Percentiles rank a stretch among this genome's conserved stretches.
Conservation (phyloP, 2,888 invertebrate genomes). For the Cantharis rufa region DNA sequence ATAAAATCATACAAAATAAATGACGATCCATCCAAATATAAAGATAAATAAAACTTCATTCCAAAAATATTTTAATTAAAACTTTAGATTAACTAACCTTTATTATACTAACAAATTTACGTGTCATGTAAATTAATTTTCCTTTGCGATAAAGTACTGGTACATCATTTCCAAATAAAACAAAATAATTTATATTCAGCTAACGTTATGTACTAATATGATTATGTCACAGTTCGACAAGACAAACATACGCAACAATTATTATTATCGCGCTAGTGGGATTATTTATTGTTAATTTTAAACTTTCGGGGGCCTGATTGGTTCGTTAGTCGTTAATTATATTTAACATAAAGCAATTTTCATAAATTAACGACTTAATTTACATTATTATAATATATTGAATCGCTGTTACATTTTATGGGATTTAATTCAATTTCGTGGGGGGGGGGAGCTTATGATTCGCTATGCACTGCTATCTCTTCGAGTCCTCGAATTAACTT, state of each 20-base stretch:
- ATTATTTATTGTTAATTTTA: conserved; percentile 18
- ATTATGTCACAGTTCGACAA: conserved; percentile 11
- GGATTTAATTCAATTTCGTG: background rate
- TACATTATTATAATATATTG: background rate
- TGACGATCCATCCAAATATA: background rate
- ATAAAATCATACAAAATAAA: background rate
- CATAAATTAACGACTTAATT: background rate
- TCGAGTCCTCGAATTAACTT: too few relatives aligned
- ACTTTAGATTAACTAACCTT: background rate
- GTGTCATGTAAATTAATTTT: conserved; percentile 4
- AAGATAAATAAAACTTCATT: background rate
- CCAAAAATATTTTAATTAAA: background rate
- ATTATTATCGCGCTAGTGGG: conserved; percentile 3
- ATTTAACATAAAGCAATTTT: conserved; percentile 5
- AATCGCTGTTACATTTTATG: background rate
- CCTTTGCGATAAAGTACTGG: background rate
- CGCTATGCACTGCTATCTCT: background rate
- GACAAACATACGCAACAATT: conserved; percentile 6
- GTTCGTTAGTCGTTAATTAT: conserved; percentile 12
- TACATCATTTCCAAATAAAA: conserved; percentile 7
- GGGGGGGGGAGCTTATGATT: background rate
- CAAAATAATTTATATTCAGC: conserved; percentile 13
- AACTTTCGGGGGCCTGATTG: background rate
- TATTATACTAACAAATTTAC: conserved; percentile 10
- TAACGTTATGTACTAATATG: conserved; percentile 3